A percentile compares a stretch with the other conserved stretches of the same genome.
These are phyloP conservation scores for Lacerta agilis DNA, from an alignment of 2,797 vertebrate genomes.

Conservation along the genomic window DNA sequence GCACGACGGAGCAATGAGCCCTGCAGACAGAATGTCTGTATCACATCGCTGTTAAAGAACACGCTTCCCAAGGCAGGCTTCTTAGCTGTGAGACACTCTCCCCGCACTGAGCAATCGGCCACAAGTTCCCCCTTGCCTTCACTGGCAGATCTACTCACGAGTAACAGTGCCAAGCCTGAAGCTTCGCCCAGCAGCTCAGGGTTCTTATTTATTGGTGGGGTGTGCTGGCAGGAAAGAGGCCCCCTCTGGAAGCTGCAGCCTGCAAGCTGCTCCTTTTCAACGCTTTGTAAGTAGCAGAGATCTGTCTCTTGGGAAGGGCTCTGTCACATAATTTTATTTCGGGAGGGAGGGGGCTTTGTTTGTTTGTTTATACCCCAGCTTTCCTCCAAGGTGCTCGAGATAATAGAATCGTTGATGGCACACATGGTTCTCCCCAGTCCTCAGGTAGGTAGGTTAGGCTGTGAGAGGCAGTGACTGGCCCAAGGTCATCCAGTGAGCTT, in stretches of 20 bases:
- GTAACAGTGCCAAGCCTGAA: not conserved
- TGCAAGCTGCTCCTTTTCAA: not conserved
- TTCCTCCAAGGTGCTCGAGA: no score
- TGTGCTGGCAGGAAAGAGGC: not conserved
- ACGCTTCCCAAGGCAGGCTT: not conserved
- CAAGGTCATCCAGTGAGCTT: no score
- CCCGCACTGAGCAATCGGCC: not conserved
- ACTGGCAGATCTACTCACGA: not conserved
- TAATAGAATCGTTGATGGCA: no score
- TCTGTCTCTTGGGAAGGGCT: not conserved
- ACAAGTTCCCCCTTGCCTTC: no score
- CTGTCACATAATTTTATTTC: not conserved
- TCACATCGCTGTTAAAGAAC: not conserved
- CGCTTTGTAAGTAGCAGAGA: not conserved
- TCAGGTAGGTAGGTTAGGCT: no score
- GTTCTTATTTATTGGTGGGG: not conserved
- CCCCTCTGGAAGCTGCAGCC: not conserved
- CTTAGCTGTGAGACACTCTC: not conserved
- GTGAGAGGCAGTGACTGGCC: no score
- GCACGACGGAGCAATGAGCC: not conserved
- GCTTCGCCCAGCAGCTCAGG: not conserved
- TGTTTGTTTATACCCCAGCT: no score
- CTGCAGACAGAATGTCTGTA: not conserved
- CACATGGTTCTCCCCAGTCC: no score
- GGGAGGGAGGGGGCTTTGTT: no score